Percentiles rank a stretch among this genome's conserved stretches.
These are phyloP conservation scores for Gymnobelideus leadbeateri DNA, from an alignment of 2,113 vertebrate species.

Conservation along the genomic window DNA sequence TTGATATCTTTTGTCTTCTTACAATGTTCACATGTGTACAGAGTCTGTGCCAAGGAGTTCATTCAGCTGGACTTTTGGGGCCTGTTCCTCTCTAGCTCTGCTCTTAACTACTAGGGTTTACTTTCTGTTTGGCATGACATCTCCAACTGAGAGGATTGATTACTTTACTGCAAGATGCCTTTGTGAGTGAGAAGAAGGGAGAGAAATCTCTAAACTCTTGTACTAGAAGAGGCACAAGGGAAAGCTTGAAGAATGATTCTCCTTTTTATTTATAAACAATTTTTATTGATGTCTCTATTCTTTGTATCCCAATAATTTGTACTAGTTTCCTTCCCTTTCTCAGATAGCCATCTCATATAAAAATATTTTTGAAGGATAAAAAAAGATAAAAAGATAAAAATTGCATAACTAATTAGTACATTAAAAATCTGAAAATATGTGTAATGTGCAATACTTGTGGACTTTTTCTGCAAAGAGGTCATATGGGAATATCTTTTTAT, in stretches of 20 bases:
- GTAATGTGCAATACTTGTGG: not conserved
- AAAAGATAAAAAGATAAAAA: not conserved
- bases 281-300: not conserved
- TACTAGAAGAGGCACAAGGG: not conserved
- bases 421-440: not conserved
- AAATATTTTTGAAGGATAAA: not conserved
- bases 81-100: not conserved
- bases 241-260: constrained; percentile 22
- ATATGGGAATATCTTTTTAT: not conserved
- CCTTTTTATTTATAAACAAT: constrained; percentile 16
- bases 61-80: not conserved
- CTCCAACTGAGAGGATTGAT: not conserved
- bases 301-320: not conserved
- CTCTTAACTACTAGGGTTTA: not conserved
- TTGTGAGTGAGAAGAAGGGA: not conserved
- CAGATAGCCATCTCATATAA: not conserved
- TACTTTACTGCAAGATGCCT: not conserved
- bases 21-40: not conserved
- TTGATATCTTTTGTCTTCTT: not conserved
- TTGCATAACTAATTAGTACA: not conserved
- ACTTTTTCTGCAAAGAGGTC: not conserved
- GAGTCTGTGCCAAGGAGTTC: not conserved
- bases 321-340: not conserved
- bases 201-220: not conserved
- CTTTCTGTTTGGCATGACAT: not conserved